Percentiles rank a stretch among this genome's conserved stretches.
phyloP scores from a whole-genome alignment of 1,140 invertebrate genomes.

The Polypedilum pembai region DNA sequence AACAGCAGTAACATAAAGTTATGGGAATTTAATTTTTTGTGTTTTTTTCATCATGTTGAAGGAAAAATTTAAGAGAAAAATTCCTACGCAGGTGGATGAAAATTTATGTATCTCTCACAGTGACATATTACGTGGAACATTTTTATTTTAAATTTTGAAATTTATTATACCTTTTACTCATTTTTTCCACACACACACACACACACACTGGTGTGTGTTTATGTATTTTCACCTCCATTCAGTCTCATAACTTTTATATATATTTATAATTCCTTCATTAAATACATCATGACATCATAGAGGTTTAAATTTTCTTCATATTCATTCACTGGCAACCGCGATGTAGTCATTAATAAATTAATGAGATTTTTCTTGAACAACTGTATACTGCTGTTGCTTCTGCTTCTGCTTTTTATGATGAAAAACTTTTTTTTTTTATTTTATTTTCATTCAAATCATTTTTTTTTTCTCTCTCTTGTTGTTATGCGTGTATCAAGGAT shows the following conservation, averaged over 20 bases:
- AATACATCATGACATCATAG: slow-evolving; percentile 25
- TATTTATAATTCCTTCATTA: slow-evolving; percentile 4
- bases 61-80: not conserved
- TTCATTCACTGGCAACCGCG: not conserved
- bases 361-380: slow-evolving; percentile 27
- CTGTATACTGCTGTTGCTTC: not conserved
- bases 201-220: too few relatives aligned
- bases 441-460: not conserved
- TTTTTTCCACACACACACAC: too few relatives aligned
- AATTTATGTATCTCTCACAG: slow-evolving; percentile 8
- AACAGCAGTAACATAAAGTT: slow-evolving; percentile 4
- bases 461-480: not conserved
- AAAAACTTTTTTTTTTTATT: not conserved
- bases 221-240: not conserved
- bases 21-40: too few relatives aligned
- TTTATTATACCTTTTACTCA: not conserved
- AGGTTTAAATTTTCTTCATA: not conserved
- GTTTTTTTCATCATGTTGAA: not conserved
- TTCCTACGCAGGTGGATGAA: slow-evolving; percentile 27
- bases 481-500: too few relatives aligned
- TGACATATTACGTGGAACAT: slow-evolving; percentile 19
- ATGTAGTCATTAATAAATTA: slow-evolving; percentile 26
- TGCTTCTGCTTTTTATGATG: not conserved
- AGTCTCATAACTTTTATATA: not conserved
- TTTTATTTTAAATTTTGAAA: slow-evolving; percentile 2